Evolutionary conservation across 2,888 invertebrate species (phyloP).

Genomic region (Acleris laterana): DNA sequence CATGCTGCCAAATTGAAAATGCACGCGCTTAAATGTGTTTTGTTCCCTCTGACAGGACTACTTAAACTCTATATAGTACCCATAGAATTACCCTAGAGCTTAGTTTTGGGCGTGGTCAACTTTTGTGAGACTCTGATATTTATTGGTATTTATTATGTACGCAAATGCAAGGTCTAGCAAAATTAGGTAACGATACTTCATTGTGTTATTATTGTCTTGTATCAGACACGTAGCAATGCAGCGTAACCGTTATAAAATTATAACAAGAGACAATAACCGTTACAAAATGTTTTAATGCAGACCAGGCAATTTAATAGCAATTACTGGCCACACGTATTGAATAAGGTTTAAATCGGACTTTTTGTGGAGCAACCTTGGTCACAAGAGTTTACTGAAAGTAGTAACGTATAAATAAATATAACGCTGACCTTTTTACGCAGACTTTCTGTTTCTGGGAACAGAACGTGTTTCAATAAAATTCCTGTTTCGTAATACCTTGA

Average conservation of each 20-base stretch:
- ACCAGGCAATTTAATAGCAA: constrained; percentile 34
- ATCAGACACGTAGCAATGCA: background rate
- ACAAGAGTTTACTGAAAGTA: constrained; percentile 36
- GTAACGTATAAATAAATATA: constrained; percentile 13
- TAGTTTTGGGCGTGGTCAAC: too few relatives aligned
- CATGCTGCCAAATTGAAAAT: too few relatives aligned
- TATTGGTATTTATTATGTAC: too few relatives aligned
- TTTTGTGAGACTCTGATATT: too few relatives aligned
- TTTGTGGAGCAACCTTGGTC: constrained; percentile 33
- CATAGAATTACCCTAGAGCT: too few relatives aligned
- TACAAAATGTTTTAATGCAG: constrained; percentile 34
- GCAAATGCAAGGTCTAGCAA: too few relatives aligned
- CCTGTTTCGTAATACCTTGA: constrained; percentile 5
- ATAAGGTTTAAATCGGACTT: constrained; percentile 33
- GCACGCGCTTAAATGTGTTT: too few relatives aligned
- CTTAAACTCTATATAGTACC: too few relatives aligned
- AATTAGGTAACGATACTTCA: too few relatives aligned
- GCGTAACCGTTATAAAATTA: background rate
- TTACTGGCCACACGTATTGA: constrained; percentile 32
- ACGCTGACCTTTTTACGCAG: constrained; percentile 26
- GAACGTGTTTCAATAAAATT: constrained; percentile 15
- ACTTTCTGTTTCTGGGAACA: constrained; percentile 13
- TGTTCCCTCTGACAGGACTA: too few relatives aligned
- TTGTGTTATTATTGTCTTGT: too few relatives aligned
- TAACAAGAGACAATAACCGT: constrained; percentile 5